These are phyloP conservation scores for Myathropa florea DNA, from an alignment of 2,888 invertebrate genomes.

Conservation along the genomic window DNA sequence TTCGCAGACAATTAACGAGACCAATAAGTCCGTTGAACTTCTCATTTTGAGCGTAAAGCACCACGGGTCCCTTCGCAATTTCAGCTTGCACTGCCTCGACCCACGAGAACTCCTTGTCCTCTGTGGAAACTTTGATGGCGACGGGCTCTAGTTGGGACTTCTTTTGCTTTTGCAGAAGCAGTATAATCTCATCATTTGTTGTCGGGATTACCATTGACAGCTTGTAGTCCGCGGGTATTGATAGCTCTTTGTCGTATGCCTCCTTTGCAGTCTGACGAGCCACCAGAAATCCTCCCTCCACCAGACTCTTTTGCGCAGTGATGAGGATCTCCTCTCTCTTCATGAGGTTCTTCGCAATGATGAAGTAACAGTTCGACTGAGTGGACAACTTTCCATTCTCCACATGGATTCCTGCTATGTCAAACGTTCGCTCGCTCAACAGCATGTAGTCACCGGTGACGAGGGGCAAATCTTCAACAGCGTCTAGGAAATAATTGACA, in stretches of 20 bases:
- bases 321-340: conserved; percentile 77
- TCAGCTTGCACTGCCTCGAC: conserved; percentile 75
- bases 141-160: conserved; percentile 72
- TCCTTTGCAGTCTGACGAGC: conserved; percentile 78
- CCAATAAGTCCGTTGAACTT: conserved; percentile 91
- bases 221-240: conserved; percentile 74
- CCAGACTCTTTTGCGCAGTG: conserved; percentile 81
- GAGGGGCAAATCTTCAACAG: conserved; percentile 86
- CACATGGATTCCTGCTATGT: conserved; percentile 82
- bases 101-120: conserved; percentile 77
- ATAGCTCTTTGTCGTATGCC: conserved; percentile 78
- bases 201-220: conserved; percentile 75
- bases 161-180: conserved; percentile 76
- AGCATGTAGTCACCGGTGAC: conserved; percentile 86
- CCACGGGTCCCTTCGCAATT: conserved; percentile 78
- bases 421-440: conserved; percentile 76
- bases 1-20: conserved; percentile 92
- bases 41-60: conserved; percentile 86
- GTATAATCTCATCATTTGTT: conserved; percentile 74
- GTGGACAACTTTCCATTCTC: conserved; percentile 84
- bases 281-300: conserved; percentile 84
- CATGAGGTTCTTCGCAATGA: conserved; percentile 75
- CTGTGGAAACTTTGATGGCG: conserved; percentile 75
- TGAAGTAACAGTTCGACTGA: conserved; percentile 77
- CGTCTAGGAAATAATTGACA: conserved; percentile 82